Evolutionary conservation across 2,797 vertebrate genomes (phyloP).

Genomic region (Spinibarbus caldwelli): DNA sequence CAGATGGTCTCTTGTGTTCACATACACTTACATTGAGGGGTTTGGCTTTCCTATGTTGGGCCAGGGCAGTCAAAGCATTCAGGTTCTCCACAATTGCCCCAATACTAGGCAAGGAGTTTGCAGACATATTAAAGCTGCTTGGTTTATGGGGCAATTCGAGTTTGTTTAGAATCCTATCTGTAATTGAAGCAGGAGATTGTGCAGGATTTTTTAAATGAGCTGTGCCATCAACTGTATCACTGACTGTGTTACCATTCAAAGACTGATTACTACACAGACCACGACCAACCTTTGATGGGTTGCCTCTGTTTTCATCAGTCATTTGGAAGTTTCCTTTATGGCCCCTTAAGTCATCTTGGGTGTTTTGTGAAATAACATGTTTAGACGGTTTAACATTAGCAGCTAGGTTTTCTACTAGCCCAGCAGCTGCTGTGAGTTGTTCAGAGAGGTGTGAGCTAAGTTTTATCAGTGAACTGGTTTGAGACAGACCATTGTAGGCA

Average conservation of each 20-base stretch:
- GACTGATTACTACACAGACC: constrained; percentile 76
- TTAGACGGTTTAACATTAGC: constrained; percentile 88
- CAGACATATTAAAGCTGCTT: constrained; percentile 88
- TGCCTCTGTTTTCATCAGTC: constrained; percentile 55
- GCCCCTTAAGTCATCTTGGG: constrained; percentile 78
- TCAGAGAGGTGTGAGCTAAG: constrained; percentile 98
- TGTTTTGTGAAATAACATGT: constrained; percentile 31
- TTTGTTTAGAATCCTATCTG: constrained; percentile 78
- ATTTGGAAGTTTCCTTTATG: constrained; percentile 36
- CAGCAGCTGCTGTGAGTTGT: constrained; percentile 97
- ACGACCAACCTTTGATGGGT: constrained; percentile 71
- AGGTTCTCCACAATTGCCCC: constrained; percentile 94
- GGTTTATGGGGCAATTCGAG: constrained; percentile 96
- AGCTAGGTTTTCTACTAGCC: constrained; percentile 96
- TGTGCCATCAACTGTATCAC: constrained; percentile 83
- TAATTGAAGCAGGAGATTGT: constrained; percentile 82
- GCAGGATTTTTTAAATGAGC: constrained; percentile 42
- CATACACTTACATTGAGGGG: constrained; percentile 89
- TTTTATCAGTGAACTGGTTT: constrained; percentile 91
- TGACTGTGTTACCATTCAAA: constrained; percentile 74
- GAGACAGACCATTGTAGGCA: constrained; percentile 86
- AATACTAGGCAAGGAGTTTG: constrained; percentile 87
- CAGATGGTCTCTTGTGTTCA: constrained; percentile 89
- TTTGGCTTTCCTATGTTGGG: constrained; percentile 95
- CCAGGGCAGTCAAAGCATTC: constrained; percentile 91